Evolutionary conservation across 2,797 vertebrate species (phyloP).

Genomic region (Chiloscyllium punctatum): DNA sequence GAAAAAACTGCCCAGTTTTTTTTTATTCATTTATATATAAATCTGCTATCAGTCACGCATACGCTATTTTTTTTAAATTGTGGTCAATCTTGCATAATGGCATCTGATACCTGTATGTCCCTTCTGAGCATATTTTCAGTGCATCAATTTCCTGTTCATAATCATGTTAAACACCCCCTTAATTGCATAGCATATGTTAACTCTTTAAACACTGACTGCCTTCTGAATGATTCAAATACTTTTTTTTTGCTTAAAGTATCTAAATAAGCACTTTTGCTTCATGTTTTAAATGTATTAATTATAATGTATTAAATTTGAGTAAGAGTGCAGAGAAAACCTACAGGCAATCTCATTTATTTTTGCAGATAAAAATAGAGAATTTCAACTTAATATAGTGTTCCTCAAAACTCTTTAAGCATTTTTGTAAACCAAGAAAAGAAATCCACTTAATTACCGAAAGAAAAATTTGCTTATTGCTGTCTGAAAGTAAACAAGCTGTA

Average conservation of each 20-base stretch:
- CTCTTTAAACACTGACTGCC: conserved; percentile 47
- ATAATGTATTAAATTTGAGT: not conserved
- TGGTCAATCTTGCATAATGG: conserved; percentile 26
- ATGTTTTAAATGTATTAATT: not conserved
- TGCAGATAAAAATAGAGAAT: too few relatives aligned
- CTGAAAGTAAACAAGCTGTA: not conserved
- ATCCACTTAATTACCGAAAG: not conserved
- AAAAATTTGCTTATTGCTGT: conserved; percentile 2
- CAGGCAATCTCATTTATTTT: not conserved
- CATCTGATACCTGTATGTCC: conserved; percentile 24
- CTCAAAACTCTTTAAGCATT: not conserved
- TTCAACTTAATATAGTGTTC: not conserved
- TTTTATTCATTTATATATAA: not conserved
- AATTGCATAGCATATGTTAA: conserved; percentile 74
- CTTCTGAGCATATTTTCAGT: conserved; percentile 27
- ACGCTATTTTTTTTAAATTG: conserved; percentile 6
- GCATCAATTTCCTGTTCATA: conserved; percentile 60
- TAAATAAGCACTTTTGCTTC: not conserved
- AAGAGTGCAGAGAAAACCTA: not conserved
- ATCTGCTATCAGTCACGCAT: not conserved
- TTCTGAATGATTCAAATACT: conserved; percentile 22
- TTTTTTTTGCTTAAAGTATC: not conserved
- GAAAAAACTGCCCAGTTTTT: conserved; percentile 57
- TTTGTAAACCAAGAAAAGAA: not conserved
- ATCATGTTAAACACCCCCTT: conserved; percentile 71